A percentile compares a stretch with the other conserved stretches of the same genome.
Evolutionary conservation across 1,140 invertebrate genomes (phyloP).

Genomic region (Ceratitis capitata): DNA sequence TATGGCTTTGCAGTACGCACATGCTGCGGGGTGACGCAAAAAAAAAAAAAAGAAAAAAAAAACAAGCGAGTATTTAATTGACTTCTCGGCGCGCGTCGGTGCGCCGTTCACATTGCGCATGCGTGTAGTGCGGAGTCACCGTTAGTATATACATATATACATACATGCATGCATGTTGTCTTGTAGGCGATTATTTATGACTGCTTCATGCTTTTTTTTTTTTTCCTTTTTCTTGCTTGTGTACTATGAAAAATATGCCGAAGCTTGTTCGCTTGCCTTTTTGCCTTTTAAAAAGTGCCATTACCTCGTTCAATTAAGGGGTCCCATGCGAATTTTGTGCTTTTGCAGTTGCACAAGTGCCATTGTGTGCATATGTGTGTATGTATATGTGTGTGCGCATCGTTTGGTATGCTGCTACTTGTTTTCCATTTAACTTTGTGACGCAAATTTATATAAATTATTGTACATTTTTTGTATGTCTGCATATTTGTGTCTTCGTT

Average conservation of each 20-base stretch:
- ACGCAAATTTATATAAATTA: conserved; percentile 20
- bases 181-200: not conserved
- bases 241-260: not conserved
- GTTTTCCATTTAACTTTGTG: not conserved
- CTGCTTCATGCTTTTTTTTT: not conserved
- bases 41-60: not conserved
- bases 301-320: not conserved
- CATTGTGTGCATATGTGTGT: not conserved
- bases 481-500: not conserved
- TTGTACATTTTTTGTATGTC: not conserved
- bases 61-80: not conserved
- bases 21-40: not conserved
- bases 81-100: not conserved
- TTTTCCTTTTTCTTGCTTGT: not conserved
- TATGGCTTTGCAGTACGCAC: not conserved
- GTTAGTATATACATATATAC: too few relatives aligned
- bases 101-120: not conserved
- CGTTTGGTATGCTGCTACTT: not conserved
- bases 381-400: not conserved
- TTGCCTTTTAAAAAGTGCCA: not conserved
- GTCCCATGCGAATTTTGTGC: not conserved
- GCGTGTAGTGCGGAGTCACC: not conserved
- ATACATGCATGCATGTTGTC: too few relatives aligned
- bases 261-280: not conserved
- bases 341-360: not conserved